Evolutionary conservation across 2,888 invertebrate genomes (phyloP).

Genomic region (Caenorhabditis drosophilae): DNA sequence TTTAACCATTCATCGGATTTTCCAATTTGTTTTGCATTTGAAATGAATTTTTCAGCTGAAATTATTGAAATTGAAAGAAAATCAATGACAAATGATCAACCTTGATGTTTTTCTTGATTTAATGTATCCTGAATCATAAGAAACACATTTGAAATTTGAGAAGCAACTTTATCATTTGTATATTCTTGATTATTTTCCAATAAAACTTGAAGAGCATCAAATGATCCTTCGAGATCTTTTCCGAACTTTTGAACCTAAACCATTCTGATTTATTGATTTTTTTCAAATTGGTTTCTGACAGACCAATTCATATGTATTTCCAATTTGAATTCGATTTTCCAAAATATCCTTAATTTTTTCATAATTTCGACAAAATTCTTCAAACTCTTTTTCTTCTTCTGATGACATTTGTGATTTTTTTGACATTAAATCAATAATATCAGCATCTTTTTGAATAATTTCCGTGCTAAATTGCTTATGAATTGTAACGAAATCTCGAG

Average conservation of each 20-base stretch:
- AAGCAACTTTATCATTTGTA: constrained; percentile 52
- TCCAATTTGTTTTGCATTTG: constrained; percentile 42
- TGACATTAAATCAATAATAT: constrained; percentile 45
- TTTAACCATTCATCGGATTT: constrained; percentile 42
- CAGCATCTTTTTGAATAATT: constrained; percentile 51
- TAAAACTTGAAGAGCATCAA: constrained; percentile 56
- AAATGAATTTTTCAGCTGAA: constrained; percentile 60
- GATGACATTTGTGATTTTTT: constrained; percentile 44
- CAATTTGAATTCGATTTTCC: constrained; percentile 61
- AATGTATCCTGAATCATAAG: constrained; percentile 63
- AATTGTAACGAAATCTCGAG: constrained; percentile 49
- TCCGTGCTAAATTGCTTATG: constrained; percentile 58
- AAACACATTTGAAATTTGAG: constrained; percentile 64
- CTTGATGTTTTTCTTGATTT: constrained; percentile 61
- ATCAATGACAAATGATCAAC: constrained; percentile 19
- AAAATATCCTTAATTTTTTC: constrained; percentile 55
- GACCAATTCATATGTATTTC: constrained; percentile 60
- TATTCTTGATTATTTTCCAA: constrained; percentile 55
- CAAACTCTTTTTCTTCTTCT: constrained; percentile 34
- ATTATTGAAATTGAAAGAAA: neutral
- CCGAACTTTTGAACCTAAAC: constrained; percentile 60
- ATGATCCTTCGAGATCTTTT: constrained; percentile 59
- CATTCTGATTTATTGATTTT: no score
- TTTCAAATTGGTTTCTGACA: no score
- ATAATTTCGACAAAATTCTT: constrained; percentile 47